Evolutionary conservation across 1,140 invertebrate genomes (phyloP), one percentile per base, ranked within the genome.

Genomic region (Gryon sp.): DNA sequence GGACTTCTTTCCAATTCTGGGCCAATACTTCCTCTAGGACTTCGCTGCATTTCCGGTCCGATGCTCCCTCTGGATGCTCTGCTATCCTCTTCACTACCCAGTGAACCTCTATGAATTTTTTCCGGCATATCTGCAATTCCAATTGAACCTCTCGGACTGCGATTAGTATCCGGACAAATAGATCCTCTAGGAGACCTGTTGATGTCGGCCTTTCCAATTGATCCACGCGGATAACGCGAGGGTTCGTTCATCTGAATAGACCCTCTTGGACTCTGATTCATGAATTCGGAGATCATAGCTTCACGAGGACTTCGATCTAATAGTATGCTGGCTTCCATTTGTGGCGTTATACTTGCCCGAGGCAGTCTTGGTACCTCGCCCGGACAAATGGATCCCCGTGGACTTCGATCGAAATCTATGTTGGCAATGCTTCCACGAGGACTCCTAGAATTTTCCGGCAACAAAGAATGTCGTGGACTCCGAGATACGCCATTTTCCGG

Each of bases 371-470:
- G 86, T 6, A 83, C 12, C 0, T 83, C 82, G 0, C 55, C 55
- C 0, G 90, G 90, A 34, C 90, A 90, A 22, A 93, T 90, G 8
- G 92, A 93, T 1, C 92, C 92, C 26, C 92, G 84, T 6, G 92
- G 92, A 83, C 90, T 92, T 28, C 90, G 84, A 24, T 90, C 90
- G 11, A 88, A 88, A 18, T 91, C 89, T 16, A 89, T 82, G 20
- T 86, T 87, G 1, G 83, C 84, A 3, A 90, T 60, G 34, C 87
- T 89, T 5, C 89, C 89, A 2, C 90, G 82, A 0, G 90, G 90
- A 77, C 88, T 90, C 9, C 87, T 87, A 0, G 83, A 77, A 7
- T 84, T 80, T 48, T 92, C 91, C 0, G 92, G 92, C 0, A 92
- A 86, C 41, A 93, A 80, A 62, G 91, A 92, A 72, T 92, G 90